Percentiles rank a stretch among this genome's conserved stretches.
These are phyloP conservation scores for Sardina pilchardus DNA, from an alignment of 2,113 vertebrate species.

Conservation along the genomic window DNA sequence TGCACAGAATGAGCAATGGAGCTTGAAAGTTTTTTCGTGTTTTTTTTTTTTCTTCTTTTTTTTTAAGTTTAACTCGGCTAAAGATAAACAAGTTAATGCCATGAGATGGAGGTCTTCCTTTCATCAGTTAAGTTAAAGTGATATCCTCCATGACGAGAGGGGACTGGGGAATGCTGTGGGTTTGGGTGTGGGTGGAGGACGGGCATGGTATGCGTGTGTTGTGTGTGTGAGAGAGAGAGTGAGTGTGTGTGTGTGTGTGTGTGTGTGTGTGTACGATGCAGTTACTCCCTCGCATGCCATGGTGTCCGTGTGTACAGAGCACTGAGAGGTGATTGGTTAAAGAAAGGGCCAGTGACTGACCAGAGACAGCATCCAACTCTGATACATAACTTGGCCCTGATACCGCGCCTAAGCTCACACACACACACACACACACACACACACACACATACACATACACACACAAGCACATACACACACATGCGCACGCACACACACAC, in stretches of 20 bases:
- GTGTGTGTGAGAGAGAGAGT: not conserved
- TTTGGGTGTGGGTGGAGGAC: too few species aligned
- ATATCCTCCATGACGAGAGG: conserved; percentile 55
- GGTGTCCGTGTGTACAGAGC: not conserved
- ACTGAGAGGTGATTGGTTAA: not conserved
- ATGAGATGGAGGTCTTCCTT: conserved; percentile 82
- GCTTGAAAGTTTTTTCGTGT: conserved; percentile 85
- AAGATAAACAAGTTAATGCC: conserved; percentile 96
- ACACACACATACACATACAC: too few species aligned
- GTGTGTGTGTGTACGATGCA: too few species aligned
- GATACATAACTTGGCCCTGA: too few species aligned
- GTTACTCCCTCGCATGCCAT: not conserved
- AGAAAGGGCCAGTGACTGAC: not conserved
- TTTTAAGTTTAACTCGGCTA: conserved; percentile 67
- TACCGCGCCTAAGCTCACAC: too few species aligned
- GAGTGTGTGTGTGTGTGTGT: not conserved
- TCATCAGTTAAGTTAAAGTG: conserved; percentile 63
- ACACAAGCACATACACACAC: too few species aligned
- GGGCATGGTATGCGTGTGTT: not conserved
- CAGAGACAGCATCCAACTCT: not conserved
- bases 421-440: too few species aligned
- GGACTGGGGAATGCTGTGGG: not conserved
- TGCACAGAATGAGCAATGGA: conserved; percentile 90
- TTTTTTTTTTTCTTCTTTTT: conserved; percentile 48
- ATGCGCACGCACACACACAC: too few species aligned